Evolutionary conservation across 2,888 invertebrate genomes (phyloP).

Genomic region (Hoplodrina ambigua): DNA sequence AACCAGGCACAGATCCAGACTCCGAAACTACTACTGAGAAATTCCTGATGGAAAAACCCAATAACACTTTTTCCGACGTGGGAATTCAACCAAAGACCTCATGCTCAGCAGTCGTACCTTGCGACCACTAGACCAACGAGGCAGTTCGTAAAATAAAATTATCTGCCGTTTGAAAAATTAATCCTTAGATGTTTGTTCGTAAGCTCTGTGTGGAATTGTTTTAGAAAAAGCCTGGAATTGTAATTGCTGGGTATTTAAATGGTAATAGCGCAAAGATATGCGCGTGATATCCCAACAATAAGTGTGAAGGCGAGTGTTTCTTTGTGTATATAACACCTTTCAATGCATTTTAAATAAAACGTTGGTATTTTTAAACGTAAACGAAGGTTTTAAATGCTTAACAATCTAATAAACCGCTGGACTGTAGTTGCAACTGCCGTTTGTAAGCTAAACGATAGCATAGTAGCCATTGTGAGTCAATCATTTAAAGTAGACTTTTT

Average conservation of each 20-base stretch:
- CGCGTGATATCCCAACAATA: slow-evolving; percentile 29
- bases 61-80: too few relatives aligned
- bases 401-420: slow-evolving; percentile 34
- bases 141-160: too few relatives aligned
- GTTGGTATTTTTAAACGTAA: slow-evolving; percentile 12
- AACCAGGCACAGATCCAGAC: too few relatives aligned
- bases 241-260: slow-evolving; percentile 36
- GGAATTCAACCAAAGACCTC: too few relatives aligned
- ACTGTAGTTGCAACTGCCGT: slow-evolving; percentile 22
- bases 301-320: slow-evolving; percentile 9
- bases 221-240: slow-evolving; percentile 29
- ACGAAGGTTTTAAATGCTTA: slow-evolving; percentile 28
- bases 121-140: too few relatives aligned
- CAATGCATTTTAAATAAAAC: slow-evolving; percentile 39
- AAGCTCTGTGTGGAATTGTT: slow-evolving; percentile 13
- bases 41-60: too few relatives aligned
- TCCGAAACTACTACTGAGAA: too few relatives aligned
- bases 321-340: slow-evolving; percentile 56
- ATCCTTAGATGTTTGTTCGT: slow-evolving; percentile 3
- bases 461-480: neutral
- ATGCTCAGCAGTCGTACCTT: too few relatives aligned
- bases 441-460: neutral
- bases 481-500: slow-evolving; percentile 21
- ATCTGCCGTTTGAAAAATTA: too few relatives aligned
- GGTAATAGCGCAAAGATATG: slow-evolving; percentile 36